Conservation (phyloP, 2,888 invertebrate genomes). For the Protophormia terraenovae region DNA sequence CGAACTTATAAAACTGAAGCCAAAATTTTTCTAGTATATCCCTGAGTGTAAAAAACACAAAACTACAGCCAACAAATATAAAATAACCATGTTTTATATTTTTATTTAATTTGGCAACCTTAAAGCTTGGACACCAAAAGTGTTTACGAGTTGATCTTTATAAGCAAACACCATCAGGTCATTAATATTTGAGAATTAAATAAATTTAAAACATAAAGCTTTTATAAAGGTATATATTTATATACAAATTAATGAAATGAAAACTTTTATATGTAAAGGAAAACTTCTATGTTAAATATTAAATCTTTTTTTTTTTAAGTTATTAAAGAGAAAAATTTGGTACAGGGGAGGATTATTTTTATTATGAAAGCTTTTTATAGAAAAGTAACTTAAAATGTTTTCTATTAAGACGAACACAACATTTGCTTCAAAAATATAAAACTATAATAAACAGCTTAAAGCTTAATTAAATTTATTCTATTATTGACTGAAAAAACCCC, state of each 20-base stretch:
- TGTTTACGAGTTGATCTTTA: neutral
- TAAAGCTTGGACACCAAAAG: slow-evolving; percentile 7
- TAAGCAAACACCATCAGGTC: neutral
- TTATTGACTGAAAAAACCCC: too few relatives aligned
- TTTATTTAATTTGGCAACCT: slow-evolving; percentile 26
- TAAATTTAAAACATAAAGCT: slow-evolving; percentile 2
- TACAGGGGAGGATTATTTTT: too few relatives aligned
- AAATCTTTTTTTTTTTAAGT: too few relatives aligned
- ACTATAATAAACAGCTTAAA: too few relatives aligned
- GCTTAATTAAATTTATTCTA: too few relatives aligned
- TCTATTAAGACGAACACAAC: too few relatives aligned
- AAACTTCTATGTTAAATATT: too few relatives aligned
- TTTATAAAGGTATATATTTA: neutral
- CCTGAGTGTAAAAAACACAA: neutral
- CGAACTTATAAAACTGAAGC: slow-evolving; percentile 26
- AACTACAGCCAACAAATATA: slow-evolving; percentile 11
- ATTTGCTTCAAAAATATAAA: too few relatives aligned
- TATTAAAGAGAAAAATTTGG: too few relatives aligned
- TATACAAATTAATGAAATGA: neutral
- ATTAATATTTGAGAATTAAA: neutral
- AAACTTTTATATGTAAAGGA: too few relatives aligned
- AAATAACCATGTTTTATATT: neutral
- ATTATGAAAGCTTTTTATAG: too few relatives aligned
- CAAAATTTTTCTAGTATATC: slow-evolving; percentile 22
- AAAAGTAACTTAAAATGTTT: too few relatives aligned